These are phyloP conservation scores for Meiosimyza platycephala DNA, from an alignment of 2,888 invertebrate species.

Conservation along the genomic window DNA sequence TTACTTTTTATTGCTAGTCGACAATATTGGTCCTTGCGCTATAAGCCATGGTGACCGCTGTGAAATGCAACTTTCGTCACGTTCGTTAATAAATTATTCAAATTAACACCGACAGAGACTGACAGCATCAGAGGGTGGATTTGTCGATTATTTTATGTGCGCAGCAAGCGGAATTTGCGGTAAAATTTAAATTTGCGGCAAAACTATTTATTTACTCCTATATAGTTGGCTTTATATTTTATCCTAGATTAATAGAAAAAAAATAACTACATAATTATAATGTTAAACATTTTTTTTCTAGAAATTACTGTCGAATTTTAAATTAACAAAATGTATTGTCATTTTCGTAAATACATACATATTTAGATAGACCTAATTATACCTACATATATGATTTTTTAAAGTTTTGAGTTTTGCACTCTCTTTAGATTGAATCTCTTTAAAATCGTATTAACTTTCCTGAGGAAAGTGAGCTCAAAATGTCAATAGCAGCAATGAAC, in stretches of 20 bases:
- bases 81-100: constrained; percentile 63
- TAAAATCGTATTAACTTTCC: no score
- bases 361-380: no score
- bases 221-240: constrained; percentile 1
- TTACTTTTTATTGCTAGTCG: background rate
- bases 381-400: no score
- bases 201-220: constrained; percentile 1
- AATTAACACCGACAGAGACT: constrained; percentile 52
- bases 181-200: background rate
- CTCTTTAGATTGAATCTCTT: no score
- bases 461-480: no score
- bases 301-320: no score
- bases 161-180: background rate
- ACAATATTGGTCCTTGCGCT: background rate
- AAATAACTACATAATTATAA: background rate
- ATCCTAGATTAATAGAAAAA: background rate
- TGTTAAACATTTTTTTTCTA: no score
- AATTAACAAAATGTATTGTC: no score
- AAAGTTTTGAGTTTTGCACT: no score
- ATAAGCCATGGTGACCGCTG: background rate
- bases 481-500: no score
- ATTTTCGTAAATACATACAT: no score
- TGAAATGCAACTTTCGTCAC: constrained; percentile 59
- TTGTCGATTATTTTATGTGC: background rate
- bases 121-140: background rate